These are phyloP conservation scores for Hydraecia micacea DNA, from an alignment of 2,888 invertebrate genomes.

Conservation along the genomic window DNA sequence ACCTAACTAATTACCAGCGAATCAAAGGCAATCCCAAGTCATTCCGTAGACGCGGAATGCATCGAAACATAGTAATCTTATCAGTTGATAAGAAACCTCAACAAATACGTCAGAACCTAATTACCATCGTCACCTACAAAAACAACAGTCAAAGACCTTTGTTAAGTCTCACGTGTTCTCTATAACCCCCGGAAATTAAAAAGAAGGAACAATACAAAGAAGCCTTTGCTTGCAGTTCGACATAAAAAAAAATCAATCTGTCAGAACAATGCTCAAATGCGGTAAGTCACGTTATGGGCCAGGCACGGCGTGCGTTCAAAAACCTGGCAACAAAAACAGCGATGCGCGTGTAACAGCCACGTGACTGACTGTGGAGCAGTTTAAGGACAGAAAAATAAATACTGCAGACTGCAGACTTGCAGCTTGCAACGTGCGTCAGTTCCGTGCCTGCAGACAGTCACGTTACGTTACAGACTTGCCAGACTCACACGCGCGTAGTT, in stretches of 20 bases:
- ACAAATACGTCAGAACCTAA: slow-evolving; percentile 27
- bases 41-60: slow-evolving; percentile 18
- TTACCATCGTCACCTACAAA: slow-evolving; percentile 17
- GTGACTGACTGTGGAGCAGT: slow-evolving; percentile 61
- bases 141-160: slow-evolving; percentile 5
- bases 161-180: not conserved
- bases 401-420: slow-evolving; percentile 36
- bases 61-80: slow-evolving; percentile 20
- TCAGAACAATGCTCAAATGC: slow-evolving; percentile 53
- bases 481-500: slow-evolving; percentile 9
- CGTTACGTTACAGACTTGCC: slow-evolving; percentile 32
- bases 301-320: slow-evolving; percentile 69
- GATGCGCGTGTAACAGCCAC: slow-evolving; percentile 69
- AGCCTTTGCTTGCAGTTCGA: slow-evolving; percentile 16
- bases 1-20: not conserved
- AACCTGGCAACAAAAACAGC: slow-evolving; percentile 75
- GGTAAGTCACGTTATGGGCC: slow-evolving; percentile 73
- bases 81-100: slow-evolving; percentile 37
- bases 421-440: slow-evolving; percentile 38
- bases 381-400: slow-evolving; percentile 11
- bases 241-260: slow-evolving; percentile 45
- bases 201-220: slow-evolving; percentile 9
- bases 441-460: slow-evolving; percentile 22
- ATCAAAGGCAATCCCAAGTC: slow-evolving; percentile 25
- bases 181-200: not conserved